Evolutionary conservation across 2,888 invertebrate species (phyloP).

Genomic region (Nomada ruficornis): DNA sequence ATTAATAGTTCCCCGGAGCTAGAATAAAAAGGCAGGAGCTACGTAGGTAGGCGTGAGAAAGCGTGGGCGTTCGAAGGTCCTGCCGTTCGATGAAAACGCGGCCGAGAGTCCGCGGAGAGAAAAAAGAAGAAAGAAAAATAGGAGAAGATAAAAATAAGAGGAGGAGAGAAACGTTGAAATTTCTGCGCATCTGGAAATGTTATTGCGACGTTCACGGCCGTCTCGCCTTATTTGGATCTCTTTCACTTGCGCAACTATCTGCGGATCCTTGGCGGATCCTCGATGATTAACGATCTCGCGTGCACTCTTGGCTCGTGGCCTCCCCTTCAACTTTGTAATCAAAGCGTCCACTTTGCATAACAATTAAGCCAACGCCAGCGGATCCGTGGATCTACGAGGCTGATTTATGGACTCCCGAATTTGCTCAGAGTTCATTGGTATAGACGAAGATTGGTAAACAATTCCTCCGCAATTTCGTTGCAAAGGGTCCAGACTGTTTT

Average conservation of each 20-base stretch:
- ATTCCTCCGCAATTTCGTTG: neutral
- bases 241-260: constrained; percentile 42
- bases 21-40: constrained; percentile 45
- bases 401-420: neutral
- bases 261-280: constrained; percentile 46
- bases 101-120: constrained; percentile 10
- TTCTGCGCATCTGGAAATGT: constrained; percentile 3
- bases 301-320: neutral
- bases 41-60: constrained; percentile 61
- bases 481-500: neutral
- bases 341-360: constrained; percentile 32
- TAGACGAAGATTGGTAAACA: neutral
- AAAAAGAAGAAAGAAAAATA: too few relatives aligned
- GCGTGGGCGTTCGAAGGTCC: constrained; percentile 54
- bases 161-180: constrained; percentile 21
- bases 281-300: constrained; percentile 44
- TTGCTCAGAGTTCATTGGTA: neutral
- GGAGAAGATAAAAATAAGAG: too few relatives aligned
- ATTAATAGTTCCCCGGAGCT: constrained; percentile 41
- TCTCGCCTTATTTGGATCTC: constrained; percentile 40
- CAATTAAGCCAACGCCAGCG: constrained; percentile 5
- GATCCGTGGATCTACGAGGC: neutral
- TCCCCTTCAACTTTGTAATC: constrained; percentile 20
- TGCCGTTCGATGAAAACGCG: constrained; percentile 44
- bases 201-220: constrained; percentile 28